These are phyloP conservation scores for Phrynocephalus vlangalii DNA, from an alignment of 2,797 vertebrate genomes.

Conservation along the genomic window DNA sequence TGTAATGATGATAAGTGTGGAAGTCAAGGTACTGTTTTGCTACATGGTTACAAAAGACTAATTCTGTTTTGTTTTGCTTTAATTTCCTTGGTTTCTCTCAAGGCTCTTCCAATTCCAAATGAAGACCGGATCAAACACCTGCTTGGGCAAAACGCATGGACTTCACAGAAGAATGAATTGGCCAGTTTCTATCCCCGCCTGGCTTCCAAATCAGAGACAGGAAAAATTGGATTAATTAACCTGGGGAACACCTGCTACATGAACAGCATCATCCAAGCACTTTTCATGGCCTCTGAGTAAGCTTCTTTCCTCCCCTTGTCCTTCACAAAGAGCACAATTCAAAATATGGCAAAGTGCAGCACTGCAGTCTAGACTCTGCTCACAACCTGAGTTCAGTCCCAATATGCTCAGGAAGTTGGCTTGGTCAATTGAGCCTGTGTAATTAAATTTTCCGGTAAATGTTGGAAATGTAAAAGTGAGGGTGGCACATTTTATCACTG, in stretches of 20 bases:
- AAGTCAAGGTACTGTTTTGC: neutral
- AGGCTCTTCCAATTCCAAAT: slow-evolving; percentile 82
- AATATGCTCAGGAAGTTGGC: too few relatives aligned
- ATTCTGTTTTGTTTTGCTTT: neutral
- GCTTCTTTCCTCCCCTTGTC: slow-evolving; percentile 52
- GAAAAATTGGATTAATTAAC: slow-evolving; percentile 85
- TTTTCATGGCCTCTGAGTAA: slow-evolving; percentile 87
- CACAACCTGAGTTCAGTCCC: too few relatives aligned
- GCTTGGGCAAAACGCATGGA: slow-evolving; percentile 84
- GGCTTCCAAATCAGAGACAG: slow-evolving; percentile 82
- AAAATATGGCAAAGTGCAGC: too few relatives aligned
- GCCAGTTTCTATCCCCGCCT: slow-evolving; percentile 81
- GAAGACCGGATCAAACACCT: slow-evolving; percentile 85
- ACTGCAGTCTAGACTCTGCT: too few relatives aligned
- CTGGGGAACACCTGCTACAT: slow-evolving; percentile 87
- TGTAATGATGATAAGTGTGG: too few relatives aligned
- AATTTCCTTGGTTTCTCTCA: slow-evolving; percentile 17
- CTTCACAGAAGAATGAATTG: slow-evolving; percentile 82
- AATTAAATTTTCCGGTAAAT: too few relatives aligned
- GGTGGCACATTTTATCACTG: too few relatives aligned
- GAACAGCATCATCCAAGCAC: slow-evolving; percentile 85
- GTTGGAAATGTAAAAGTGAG: too few relatives aligned
- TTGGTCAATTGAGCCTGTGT: too few relatives aligned
- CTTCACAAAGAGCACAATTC: too few relatives aligned
- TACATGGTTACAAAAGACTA: neutral